phyloP scores from a whole-genome alignment of 2,113 vertebrate species.

The mouse (Mus musculus) region DNA sequence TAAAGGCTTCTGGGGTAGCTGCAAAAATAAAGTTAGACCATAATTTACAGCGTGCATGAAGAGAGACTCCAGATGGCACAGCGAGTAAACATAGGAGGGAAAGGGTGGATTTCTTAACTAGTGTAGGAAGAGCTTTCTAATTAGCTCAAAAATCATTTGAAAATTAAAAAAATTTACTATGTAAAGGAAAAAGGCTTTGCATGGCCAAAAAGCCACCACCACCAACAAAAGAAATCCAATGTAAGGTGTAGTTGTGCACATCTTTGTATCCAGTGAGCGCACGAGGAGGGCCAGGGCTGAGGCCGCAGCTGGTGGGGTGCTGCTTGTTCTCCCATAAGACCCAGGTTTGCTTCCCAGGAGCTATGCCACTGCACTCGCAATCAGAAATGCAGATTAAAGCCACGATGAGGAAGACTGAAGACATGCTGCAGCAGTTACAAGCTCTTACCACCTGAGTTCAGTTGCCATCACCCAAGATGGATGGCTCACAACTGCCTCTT shows the following conservation, averaged over 20 bases:
- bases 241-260: background rate
- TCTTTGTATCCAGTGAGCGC: background rate
- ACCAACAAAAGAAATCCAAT: background rate
- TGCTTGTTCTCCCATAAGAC: background rate
- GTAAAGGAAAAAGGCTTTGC: background rate
- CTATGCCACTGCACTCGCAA: background rate
- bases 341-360: background rate
- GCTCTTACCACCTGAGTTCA: background rate
- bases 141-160: background rate
- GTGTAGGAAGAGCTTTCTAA: background rate
- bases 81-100: background rate
- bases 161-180: background rate
- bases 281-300: background rate
- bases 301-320: background rate
- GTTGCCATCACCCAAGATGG: background rate
- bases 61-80: background rate
- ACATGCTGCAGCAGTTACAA: background rate
- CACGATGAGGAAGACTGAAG: background rate
- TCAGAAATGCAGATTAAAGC: background rate
- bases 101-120: background rate
- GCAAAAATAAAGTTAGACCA: background rate
- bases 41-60: background rate
- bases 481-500: no score
- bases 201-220: background rate
- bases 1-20: background rate